These are phyloP conservation scores for Odontamblyopus lacepedii DNA, from an alignment of 2,797 vertebrate genomes.

Conservation along the genomic window DNA sequence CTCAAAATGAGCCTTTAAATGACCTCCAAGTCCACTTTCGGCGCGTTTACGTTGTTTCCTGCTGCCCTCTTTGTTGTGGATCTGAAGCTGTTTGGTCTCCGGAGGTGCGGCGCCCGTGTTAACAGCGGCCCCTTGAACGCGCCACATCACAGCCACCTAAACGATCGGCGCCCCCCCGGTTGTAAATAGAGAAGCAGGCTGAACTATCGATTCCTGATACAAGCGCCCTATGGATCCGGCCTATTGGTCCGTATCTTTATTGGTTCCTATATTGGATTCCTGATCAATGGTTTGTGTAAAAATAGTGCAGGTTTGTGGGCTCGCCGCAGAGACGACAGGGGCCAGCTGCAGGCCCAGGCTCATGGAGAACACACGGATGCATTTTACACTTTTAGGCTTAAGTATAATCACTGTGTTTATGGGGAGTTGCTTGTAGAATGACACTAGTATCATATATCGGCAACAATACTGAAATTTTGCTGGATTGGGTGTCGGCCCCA, in stretches of 20 bases:
- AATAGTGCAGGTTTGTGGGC: background rate
- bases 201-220: constrained; percentile 5
- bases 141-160: constrained; percentile 41
- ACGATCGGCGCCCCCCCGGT: constrained; percentile 16
- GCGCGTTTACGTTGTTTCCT: background rate
- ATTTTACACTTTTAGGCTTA: background rate
- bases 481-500: no score
- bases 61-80: constrained; percentile 12
- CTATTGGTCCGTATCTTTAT: constrained; percentile 13
- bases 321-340: background rate
- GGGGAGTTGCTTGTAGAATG: background rate
- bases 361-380: background rate
- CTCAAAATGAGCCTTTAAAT: background rate
- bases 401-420: background rate
- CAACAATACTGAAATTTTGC: no score
- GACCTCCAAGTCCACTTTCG: background rate
- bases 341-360: constrained; percentile 1
- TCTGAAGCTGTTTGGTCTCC: constrained; percentile 32
- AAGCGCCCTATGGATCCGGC: constrained; percentile 5
- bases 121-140: constrained; percentile 44
- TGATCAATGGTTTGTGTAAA: constrained; percentile 10
- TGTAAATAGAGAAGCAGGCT: constrained; percentile 5
- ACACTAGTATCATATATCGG: no score
- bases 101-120: constrained; percentile 48
- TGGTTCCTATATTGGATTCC: constrained; percentile 8